phyloP scores from a whole-genome alignment of 2,113 vertebrate genomes.

The Alethe diademata region DNA sequence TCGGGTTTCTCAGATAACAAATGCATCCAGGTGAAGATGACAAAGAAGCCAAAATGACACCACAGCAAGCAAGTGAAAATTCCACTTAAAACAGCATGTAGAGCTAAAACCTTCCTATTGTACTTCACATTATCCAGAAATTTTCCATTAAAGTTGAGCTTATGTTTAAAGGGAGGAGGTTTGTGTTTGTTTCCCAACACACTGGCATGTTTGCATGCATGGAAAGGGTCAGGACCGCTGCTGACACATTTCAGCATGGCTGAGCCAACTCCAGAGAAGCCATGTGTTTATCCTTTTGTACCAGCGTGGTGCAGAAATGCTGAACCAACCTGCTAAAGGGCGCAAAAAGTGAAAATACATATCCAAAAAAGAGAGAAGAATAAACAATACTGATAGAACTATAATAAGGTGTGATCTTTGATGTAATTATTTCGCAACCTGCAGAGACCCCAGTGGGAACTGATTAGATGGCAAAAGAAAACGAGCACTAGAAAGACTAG shows the following conservation, averaged over 20 bases:
- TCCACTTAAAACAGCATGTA: background rate
- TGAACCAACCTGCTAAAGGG: background rate
- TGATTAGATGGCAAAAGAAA: background rate
- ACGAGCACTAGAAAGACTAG: background rate
- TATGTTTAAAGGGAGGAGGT: background rate
- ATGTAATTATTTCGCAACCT: background rate
- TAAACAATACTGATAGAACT: background rate
- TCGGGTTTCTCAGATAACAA: background rate
- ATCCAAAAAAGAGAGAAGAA: background rate
- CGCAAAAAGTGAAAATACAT: rapidly evolving
- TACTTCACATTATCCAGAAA: background rate
- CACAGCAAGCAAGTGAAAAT: background rate
- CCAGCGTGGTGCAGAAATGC: background rate
- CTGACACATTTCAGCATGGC: background rate
- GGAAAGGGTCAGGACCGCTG: background rate
- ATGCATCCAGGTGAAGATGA: background rate
- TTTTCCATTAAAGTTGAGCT: background rate
- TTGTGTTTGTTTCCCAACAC: background rate
- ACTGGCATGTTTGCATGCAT: background rate
- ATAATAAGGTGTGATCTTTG: background rate
- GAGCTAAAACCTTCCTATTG: background rate
- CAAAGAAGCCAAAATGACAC: background rate
- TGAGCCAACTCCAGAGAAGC: background rate
- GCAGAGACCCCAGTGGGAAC: background rate
- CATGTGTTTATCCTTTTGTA: background rate